Evolutionary conservation across 2,888 invertebrate genomes (phyloP).

Genomic region (Heteromurus nitidus): DNA sequence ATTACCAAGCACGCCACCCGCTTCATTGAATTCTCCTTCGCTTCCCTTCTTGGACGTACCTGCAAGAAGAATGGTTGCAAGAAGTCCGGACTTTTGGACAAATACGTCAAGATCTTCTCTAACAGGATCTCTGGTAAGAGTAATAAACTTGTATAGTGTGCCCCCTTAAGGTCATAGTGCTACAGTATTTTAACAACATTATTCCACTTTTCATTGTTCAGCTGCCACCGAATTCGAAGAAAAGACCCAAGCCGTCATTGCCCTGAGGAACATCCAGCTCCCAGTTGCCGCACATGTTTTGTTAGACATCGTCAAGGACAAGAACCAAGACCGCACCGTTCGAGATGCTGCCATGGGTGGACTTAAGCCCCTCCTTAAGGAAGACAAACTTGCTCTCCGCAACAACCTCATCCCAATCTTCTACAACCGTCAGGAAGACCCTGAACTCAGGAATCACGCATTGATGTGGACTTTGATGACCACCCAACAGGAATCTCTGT

Average conservation of each 20-base stretch:
- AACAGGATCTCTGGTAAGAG: conserved; percentile 64
- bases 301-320: conserved; percentile 65
- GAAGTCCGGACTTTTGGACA: conserved; percentile 69
- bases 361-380: conserved; percentile 65
- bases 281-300: conserved; percentile 68
- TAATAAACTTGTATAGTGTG: too few species aligned
- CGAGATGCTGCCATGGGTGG: conserved; percentile 72
- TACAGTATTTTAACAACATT: too few species aligned
- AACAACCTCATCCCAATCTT: conserved; percentile 71
- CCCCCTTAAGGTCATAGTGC: too few species aligned
- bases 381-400: conserved; percentile 61
- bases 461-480: conserved; percentile 61
- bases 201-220: not conserved
- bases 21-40: conserved; percentile 72
- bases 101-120: conserved; percentile 71
- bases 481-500: conserved; percentile 61
- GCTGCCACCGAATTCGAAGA: conserved; percentile 62
- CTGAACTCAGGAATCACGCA: conserved; percentile 69
- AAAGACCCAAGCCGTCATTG: conserved; percentile 71
- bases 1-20: conserved; percentile 65
- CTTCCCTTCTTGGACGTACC: conserved; percentile 68
- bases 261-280: conserved; percentile 69
- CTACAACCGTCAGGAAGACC: conserved; percentile 68
- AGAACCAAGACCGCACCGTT: conserved; percentile 68
- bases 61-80: conserved; percentile 70